Percentiles rank a stretch among this genome's conserved stretches.
Evolutionary conservation across 1,140 invertebrate species (phyloP).

Genomic region (Philotrypesis tridentata): DNA sequence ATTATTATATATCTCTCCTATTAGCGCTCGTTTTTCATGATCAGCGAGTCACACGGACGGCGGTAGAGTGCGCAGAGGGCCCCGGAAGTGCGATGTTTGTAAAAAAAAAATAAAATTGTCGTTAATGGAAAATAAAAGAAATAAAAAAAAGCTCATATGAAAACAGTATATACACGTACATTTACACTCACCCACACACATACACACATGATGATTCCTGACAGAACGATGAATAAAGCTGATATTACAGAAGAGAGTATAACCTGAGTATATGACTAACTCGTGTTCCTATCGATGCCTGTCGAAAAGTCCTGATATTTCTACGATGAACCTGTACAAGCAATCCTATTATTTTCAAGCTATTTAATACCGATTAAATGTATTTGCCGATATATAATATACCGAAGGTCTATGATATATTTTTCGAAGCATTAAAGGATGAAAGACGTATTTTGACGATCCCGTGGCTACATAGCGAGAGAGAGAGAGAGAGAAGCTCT

Average conservation of each 20-base stretch:
- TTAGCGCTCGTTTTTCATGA: constrained; percentile 21
- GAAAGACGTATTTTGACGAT: constrained; percentile 40
- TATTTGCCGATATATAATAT: constrained; percentile 7
- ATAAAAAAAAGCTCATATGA: constrained; percentile 21
- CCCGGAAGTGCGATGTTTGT: constrained; percentile 47
- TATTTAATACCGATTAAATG: constrained; percentile 3
- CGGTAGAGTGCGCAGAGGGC: constrained; percentile 48
- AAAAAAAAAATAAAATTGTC: constrained; percentile 43
- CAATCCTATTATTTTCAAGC: constrained; percentile 29
- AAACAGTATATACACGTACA: no score
- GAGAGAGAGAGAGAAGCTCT: background rate
- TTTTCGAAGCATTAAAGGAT: constrained; percentile 37
- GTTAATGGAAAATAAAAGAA: constrained; percentile 37
- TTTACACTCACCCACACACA: no score
- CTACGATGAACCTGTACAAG: constrained; percentile 11
- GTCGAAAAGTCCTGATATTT: constrained; percentile 40
- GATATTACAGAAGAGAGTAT: constrained; percentile 30
- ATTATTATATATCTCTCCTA: constrained; percentile 35
- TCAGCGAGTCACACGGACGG: background rate
- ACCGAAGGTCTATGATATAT: constrained; percentile 36
- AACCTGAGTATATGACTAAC: constrained; percentile 13
- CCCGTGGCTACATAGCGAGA: no score
- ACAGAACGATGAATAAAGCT: constrained; percentile 24
- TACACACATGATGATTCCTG: constrained; percentile 20
- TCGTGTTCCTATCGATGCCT: constrained; percentile 48